Conservation (phyloP, 2,888 invertebrate species). For the Lasioglossum leucozonium region DNA sequence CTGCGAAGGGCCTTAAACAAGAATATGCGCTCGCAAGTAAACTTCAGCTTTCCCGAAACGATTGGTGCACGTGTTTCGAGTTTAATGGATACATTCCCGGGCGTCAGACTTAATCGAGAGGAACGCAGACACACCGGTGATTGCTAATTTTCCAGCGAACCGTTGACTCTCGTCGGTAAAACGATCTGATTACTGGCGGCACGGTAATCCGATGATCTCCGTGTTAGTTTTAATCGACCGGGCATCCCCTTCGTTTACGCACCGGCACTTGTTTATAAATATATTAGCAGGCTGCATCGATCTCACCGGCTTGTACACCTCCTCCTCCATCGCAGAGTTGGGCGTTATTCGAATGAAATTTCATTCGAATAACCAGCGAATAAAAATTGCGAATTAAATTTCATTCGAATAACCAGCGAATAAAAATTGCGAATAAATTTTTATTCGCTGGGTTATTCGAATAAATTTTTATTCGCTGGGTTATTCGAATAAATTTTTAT, state of each 20-base stretch:
- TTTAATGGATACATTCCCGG: neutral
- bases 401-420: too few relatives aligned
- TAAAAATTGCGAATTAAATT: too few relatives aligned
- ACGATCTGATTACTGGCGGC: too few relatives aligned
- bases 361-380: too few relatives aligned
- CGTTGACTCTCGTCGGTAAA: neutral
- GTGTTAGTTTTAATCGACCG: neutral
- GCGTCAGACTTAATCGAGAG: neutral
- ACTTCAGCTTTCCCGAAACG: neutral
- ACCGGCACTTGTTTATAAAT: constrained; percentile 51
- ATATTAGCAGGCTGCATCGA: constrained; percentile 50
- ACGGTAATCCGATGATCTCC: constrained; percentile 1
- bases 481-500: too few relatives aligned
- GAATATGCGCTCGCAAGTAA: neutral
- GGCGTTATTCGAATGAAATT: too few relatives aligned
- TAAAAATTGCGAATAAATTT: too few relatives aligned
- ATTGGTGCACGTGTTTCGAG: neutral
- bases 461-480: too few relatives aligned
- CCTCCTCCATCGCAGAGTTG: too few relatives aligned
- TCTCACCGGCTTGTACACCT: constrained; percentile 29
- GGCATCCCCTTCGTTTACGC: constrained; percentile 13
- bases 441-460: too few relatives aligned
- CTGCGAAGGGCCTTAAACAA: neutral
- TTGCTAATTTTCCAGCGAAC: neutral
- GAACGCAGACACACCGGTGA: neutral